These are phyloP conservation scores for Aphidius ervi DNA, from an alignment of 1,140 invertebrate genomes.

Conservation along the genomic window DNA sequence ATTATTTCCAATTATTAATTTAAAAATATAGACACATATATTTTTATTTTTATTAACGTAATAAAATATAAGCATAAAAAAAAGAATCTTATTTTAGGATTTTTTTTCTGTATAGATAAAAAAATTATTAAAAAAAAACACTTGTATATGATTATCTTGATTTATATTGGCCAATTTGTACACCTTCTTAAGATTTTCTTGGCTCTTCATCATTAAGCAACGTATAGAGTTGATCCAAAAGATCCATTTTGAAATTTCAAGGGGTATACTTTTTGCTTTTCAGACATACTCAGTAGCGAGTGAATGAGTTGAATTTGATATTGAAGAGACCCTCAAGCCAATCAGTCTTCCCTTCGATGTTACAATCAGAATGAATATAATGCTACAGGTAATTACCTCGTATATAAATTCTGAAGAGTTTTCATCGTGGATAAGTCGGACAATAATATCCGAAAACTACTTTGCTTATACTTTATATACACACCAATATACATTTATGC, in stretches of 20 bases:
- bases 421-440: neutral
- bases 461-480: neutral
- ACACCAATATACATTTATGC: no score
- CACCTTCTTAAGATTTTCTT: neutral
- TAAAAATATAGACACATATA: no score
- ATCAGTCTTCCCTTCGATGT: constrained; percentile 1
- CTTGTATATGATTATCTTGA: no score
- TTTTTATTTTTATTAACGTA: no score
- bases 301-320: constrained; percentile 2
- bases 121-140: no score
- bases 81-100: no score
- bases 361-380: constrained; percentile 10
- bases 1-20: no score
- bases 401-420: neutral
- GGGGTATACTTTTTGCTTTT: neutral
- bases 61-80: no score
- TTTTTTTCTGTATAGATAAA: no score
- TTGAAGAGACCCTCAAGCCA: constrained; percentile 2
- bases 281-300: neutral
- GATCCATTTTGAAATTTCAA: no score
- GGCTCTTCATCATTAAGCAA: constrained; percentile 1
- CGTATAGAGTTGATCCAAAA: no score
- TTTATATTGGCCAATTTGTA: constrained; percentile 9
- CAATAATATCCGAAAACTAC: constrained; percentile 11
- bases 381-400: constrained; percentile 18